Evolutionary conservation across 2,113 vertebrate genomes (phyloP).

Genomic region (Neotoma lepida): DNA sequence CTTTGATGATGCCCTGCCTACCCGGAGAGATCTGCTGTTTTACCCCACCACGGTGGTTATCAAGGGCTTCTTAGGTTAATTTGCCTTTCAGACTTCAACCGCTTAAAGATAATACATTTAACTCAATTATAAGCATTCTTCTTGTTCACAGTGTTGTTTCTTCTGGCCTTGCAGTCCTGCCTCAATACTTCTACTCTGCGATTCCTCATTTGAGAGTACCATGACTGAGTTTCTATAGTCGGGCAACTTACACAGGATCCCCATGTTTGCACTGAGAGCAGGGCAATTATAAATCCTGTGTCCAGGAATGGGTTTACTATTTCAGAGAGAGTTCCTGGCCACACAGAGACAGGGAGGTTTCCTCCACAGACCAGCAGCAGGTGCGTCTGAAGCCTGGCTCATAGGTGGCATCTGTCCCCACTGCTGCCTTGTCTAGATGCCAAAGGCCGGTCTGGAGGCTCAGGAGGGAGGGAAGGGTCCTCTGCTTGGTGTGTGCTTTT

Average conservation of each 20-base stretch:
- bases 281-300: neutral
- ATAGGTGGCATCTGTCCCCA: rapidly evolving
- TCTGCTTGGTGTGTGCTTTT: neutral
- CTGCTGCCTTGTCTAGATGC: too few species aligned
- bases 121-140: slow-evolving; percentile 54
- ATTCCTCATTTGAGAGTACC: neutral
- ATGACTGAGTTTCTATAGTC: neutral
- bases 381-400: neutral
- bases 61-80: slow-evolving; percentile 63
- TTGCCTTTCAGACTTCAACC: slow-evolving; percentile 66
- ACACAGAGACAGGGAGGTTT: neutral
- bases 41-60: slow-evolving; percentile 1
- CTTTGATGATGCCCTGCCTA: slow-evolving; percentile 60
- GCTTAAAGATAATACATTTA: slow-evolving; percentile 65
- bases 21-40: slow-evolving; percentile 21
- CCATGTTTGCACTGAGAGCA: neutral
- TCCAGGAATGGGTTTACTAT: neutral
- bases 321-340: neutral
- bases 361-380: too few species aligned
- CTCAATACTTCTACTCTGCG: neutral
- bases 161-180: neutral
- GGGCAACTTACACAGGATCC: neutral
- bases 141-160: neutral
- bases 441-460: neutral
- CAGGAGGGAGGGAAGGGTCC: neutral